Evolutionary conservation across 2,113 vertebrate species (phyloP), one percentile per base, ranked within the genome.

Genomic region (Grallaria varia): DNA sequence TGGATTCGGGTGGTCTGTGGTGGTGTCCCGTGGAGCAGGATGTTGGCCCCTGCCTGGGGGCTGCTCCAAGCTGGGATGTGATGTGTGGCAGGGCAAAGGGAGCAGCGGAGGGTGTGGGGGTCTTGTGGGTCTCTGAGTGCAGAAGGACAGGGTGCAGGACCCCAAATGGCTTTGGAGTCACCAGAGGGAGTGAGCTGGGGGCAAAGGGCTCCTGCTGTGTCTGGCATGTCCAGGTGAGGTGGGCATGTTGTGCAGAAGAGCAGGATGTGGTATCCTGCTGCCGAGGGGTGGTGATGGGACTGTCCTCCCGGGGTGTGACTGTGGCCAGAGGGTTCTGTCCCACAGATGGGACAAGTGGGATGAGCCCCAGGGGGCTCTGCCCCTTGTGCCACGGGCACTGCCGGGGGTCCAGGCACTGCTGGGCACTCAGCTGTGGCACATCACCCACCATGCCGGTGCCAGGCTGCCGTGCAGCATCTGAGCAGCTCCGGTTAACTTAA

Each of bases 401-500:
- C 49, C 5, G 13, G 28, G 67, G 37, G 22, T 22, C 28, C 0
- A 21, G 89, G 55, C 25, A 6, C 35, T 79, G 72, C 49, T 4
- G 21, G 60, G 84, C 1, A n/a, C 90, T 85, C 58, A 3, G 90
- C n/a, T 69, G 71, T 5, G 35, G 76, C 12, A 33, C 92, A 4
- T 35, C 23, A 8, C 69, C 67, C 47, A 2, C 66, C n/a, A 64
- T 37, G 8, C 85, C 6, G 5, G 45, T 62, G 72, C 94, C 82
- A 9, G 79, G 83, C 81, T 50, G 62, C 73, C 83, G 31, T 58
- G 83, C 92, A 73, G 94, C 88, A 49, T 85, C 96, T 33, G 80
- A 96, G 95, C 94, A 78, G 93, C 86, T 69, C 94, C 18, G 15
- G 53, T 94, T 97, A 62, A 52, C 94, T 98, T 98, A 98, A 74